Evolutionary conservation across 2,113 vertebrate genomes (phyloP), one percentile per base, ranked within the genome.

Genomic region (Toxotes chatareus): DNA sequence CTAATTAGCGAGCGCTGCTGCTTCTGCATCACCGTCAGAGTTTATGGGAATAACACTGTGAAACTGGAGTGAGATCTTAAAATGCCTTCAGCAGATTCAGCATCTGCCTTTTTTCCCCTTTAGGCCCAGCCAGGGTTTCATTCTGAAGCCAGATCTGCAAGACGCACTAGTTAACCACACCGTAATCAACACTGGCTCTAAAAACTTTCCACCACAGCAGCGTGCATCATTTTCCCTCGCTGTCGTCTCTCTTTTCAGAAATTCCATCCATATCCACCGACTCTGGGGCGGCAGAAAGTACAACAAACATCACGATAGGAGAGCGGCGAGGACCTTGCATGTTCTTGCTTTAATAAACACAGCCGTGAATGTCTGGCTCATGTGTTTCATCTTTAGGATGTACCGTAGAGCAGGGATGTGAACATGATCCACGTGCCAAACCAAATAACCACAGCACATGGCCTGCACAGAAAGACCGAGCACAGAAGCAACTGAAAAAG

Each of bases 361-460:
- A 44, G 63, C 47, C 12, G 3, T 70, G 70, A 42, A 80, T 36
- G 40, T 66, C 76, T 83, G 84, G 63, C 38, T 74, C 68, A 47
- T 14, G 31, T 66, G 73, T 89, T 92, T 83, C 76, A 84, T 83
- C 85, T 73, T 27, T 10, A 70, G 63, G 78, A 90, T 49, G 69
- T 71, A 47, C 49, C 21, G 60, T 31, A 2, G 38, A 76, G 73
- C 60, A 16, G 40, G 23, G 55, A 85, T 64, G 70, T 71, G 86
- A 86, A 74, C 70, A 59, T 14, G 47, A 71, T 60, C 55, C 19
- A 5, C 1, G 51, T 59, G 82, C 87, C 89, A 89, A 87, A 65
- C 34, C 40, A 88, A 90, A 88, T 74, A 89, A 78, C 75, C 80
- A 5, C 65, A 62, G 66, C 79, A 44, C 63, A 87, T 42, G 61